Conservation (phyloP, 2,797 vertebrate genomes). For the Vespertilio murinus region DNA sequence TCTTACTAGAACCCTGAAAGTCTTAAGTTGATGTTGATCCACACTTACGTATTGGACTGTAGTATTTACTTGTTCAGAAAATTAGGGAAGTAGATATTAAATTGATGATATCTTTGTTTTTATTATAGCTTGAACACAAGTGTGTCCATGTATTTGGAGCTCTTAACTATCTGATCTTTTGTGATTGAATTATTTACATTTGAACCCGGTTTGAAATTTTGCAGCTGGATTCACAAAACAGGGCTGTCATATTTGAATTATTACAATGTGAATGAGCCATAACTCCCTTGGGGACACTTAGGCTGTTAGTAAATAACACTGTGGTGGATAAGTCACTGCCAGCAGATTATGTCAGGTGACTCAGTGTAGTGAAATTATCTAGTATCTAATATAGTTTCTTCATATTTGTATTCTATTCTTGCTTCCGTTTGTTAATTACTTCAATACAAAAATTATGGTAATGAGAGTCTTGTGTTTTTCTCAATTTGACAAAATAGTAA, state of each 20-base stretch:
- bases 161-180: not conserved
- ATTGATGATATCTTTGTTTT: not conserved
- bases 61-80: not conserved
- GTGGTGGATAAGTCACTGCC: not conserved
- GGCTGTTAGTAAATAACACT: not conserved
- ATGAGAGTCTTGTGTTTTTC: not conserved
- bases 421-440: not conserved
- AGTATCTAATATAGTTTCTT: not conserved
- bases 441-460: not conserved
- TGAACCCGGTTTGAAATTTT: slow-evolving; percentile 7
- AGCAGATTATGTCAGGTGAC: not conserved
- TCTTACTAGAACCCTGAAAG: not conserved
- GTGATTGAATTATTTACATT: not conserved
- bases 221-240: not conserved
- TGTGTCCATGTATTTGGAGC: not conserved
- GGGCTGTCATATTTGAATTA: not conserved
- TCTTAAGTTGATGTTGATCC: not conserved
- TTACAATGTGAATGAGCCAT: not conserved
- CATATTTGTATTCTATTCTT: not conserved
- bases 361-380: not conserved
- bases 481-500: not conserved
- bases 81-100: not conserved
- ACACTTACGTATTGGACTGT: not conserved
- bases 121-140: slow-evolving; percentile 2
- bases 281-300: not conserved